These are phyloP conservation scores for Teleogryllus occipitalis DNA, from an alignment of 1,140 invertebrate species.

Conservation along the genomic window DNA sequence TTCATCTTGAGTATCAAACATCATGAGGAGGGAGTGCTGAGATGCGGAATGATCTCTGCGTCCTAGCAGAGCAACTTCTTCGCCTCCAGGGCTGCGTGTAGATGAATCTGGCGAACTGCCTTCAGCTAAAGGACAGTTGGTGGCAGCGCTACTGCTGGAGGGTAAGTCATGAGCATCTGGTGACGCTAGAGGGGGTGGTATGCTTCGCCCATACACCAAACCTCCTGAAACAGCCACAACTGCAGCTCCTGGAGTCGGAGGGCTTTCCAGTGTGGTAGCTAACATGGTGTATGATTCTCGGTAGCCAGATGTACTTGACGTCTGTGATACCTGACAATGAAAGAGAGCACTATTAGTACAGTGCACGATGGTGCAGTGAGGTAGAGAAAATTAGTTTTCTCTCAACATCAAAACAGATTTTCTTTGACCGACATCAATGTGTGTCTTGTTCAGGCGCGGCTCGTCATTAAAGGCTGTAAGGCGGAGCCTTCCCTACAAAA, in stretches of 20 bases:
- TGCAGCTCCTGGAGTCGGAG: conserved; percentile 38
- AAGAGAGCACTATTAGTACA: too few relatives aligned
- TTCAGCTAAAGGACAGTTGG: conserved; percentile 47
- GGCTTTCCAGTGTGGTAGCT: conserved; percentile 33
- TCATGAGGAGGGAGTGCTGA: conserved; percentile 56
- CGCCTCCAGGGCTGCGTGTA: conserved; percentile 10
- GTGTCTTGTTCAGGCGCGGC: too few relatives aligned
- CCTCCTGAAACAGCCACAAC: not conserved
- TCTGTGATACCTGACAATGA: conserved; percentile 43
- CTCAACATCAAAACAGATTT: too few relatives aligned
- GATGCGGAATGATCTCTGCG: conserved; percentile 41
- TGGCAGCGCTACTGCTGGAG: conserved; percentile 49
- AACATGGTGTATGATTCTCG: conserved; percentile 48
- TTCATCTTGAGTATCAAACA: conserved; percentile 62
- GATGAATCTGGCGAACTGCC: conserved; percentile 48
- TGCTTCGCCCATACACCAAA: conserved; percentile 2
- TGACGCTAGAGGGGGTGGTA: conserved; percentile 49
- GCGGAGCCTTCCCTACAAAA: too few relatives aligned
- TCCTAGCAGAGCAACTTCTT: conserved; percentile 17
- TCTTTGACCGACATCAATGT: too few relatives aligned
- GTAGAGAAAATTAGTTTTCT: too few relatives aligned
- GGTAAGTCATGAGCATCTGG: conserved; percentile 49
- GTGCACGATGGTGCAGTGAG: too few relatives aligned
- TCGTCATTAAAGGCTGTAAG: too few relatives aligned
- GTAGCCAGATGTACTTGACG: conserved; percentile 73